Base-by-base conservation (phyloP, 2,888 invertebrate genomes). In the Hirudinaria manillensis region DNA sequence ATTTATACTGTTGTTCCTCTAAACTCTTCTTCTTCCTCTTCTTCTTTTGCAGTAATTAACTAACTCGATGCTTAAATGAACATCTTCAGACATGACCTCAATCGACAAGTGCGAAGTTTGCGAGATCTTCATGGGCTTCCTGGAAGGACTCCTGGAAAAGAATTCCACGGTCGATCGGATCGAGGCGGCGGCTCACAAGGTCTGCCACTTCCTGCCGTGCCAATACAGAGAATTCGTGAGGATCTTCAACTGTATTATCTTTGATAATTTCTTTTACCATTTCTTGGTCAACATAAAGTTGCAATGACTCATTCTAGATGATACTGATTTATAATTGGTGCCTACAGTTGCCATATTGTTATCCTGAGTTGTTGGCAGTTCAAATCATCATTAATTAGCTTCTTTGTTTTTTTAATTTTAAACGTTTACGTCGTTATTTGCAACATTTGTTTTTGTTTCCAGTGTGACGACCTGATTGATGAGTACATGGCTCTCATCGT, bases 181-280 rank as follows among this genome's bases (percentile, higher is more conserved):
- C 76, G 90, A 90, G 70, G 88, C 90, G 80, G 83, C 90, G 32
- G 85, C 91, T 0, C 88, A 90, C 81, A 89, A 89, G 84, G 89
- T 91, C 0, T 95, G 94, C 84, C 87, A 87, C 53, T 86, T 89
- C 80, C 83, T 94, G 79, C 91, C 93, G 0, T 34, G 34, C 24
- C 53, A 72, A 10, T 34, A 55, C 32, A 72, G n/a, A 53, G 53
- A 72, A 13, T 27, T 19, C 10, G 72, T 72, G 21, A 29, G 53
- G 3, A n/a, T 3, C 3, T 34, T 67, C n/a, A n/a, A n/a, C n/a
- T 3, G 29, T 61, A 16, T 61, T 16, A 1, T 61, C 1, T 6
- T 4, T 2, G 29, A 61, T 27, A 61, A 61, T 61, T 6, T 61
- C 13, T 21, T 27, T 56, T 36, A 10, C 3, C 36, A 10, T 45